Evolutionary conservation across 1,140 invertebrate species (phyloP).

Genomic region (Zaprionus inermis): DNA sequence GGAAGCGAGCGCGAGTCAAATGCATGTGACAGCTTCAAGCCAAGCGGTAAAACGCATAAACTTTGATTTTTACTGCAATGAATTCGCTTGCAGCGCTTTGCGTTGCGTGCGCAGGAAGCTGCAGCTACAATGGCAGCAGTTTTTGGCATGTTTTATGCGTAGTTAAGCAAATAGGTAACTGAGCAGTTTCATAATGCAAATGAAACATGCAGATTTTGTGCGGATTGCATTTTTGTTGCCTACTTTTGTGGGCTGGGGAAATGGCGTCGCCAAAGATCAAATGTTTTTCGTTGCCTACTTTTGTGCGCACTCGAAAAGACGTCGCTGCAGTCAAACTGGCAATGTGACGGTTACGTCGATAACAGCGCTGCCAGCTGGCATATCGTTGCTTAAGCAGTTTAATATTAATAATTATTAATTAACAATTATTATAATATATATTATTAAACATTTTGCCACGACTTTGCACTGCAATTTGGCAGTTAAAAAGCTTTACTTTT

Average conservation of each 20-base stretch:
- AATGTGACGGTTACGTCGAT: neutral
- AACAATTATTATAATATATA: no score
- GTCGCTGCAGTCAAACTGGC: neutral
- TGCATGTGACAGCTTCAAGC: constrained; percentile 46
- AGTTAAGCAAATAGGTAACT: neutral
- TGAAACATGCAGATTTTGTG: neutral
- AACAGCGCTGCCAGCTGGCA: neutral
- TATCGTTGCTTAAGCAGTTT: neutral
- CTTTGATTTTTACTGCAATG: constrained; percentile 41
- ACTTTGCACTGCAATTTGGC: neutral
- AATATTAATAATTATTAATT: no score
- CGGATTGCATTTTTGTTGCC: neutral
- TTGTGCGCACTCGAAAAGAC: neutral
- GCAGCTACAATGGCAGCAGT: neutral
- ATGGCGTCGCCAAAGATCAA: no score
- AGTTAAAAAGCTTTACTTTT: neutral
- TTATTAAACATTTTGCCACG: neutral
- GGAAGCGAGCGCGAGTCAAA: constrained; percentile 3
- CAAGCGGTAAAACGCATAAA: constrained; percentile 40
- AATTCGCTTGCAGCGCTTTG: neutral
- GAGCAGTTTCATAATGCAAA: neutral
- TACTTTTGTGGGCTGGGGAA: neutral
- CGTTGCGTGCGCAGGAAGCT: neutral
- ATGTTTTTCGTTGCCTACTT: no score
- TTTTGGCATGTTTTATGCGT: constrained; percentile 1